These are phyloP conservation scores for Parnassius smintheus DNA, from an alignment of 2,888 invertebrate species.

Conservation along the genomic window DNA sequence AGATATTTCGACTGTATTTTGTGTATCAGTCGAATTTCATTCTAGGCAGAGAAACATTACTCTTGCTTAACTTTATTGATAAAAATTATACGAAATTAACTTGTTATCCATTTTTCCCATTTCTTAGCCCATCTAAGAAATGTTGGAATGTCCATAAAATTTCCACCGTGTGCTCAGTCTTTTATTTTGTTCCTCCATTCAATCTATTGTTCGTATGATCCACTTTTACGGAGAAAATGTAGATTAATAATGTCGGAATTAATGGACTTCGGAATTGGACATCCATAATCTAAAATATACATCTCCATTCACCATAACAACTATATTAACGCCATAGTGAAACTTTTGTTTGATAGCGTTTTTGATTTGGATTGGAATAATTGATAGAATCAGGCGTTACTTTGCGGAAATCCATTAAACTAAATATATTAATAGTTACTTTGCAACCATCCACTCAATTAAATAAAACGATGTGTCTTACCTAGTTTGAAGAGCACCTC, in stretches of 20 bases:
- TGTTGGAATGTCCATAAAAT: constrained; percentile 3
- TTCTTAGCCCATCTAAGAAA: not conserved
- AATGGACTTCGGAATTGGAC: not conserved
- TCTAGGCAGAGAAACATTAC: too few species aligned
- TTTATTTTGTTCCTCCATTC: not conserved
- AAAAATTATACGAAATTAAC: not conserved
- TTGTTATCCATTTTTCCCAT: not conserved
- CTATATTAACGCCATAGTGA: too few species aligned
- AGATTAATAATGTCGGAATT: constrained; percentile 1
- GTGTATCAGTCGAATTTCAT: too few species aligned
- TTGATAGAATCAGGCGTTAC: too few species aligned
- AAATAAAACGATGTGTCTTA: too few species aligned
- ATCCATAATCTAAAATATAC: constrained; percentile 1
- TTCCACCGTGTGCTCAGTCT: not conserved
- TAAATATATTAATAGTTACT: too few species aligned
- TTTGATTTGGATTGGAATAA: too few species aligned
- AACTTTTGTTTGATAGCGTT: too few species aligned
- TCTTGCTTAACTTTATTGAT: not conserved
- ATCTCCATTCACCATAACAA: not conserved
- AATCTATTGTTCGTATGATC: constrained; percentile 13
- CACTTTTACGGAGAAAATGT: not conserved
- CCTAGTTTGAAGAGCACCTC: too few species aligned
- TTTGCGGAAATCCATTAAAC: too few species aligned
- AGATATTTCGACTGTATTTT: too few species aligned
- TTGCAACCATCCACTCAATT: too few species aligned